Conservation (phyloP, 2,797 vertebrate genomes). For the Meda fulgida region DNA sequence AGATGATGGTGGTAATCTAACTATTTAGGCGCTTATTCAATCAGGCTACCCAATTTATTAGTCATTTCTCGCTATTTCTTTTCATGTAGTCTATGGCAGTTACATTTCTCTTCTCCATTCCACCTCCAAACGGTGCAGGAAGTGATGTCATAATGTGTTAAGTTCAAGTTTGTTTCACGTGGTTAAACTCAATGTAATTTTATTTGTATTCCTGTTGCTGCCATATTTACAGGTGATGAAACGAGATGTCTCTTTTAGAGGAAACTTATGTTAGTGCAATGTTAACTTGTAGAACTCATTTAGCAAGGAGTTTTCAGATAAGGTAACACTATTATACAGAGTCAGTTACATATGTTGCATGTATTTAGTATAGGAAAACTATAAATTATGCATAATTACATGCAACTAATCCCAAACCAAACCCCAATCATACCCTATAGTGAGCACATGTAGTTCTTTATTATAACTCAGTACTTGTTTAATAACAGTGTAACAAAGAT, state of each 20-base stretch:
- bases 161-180: not conserved
- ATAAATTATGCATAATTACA: no score
- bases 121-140: slow-evolving; percentile 28
- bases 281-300: not conserved
- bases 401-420: no score
- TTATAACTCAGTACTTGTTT: no score
- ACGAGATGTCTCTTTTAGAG: not conserved
- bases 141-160: not conserved
- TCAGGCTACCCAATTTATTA: slow-evolving; percentile 56
- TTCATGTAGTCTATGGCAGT: slow-evolving; percentile 44
- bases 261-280: not conserved
- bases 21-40: slow-evolving; percentile 54
- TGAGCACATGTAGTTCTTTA: no score
- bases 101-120: slow-evolving; percentile 2
- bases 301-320: not conserved
- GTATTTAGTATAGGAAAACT: no score
- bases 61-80: slow-evolving; percentile 49
- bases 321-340: no score
- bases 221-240: not conserved
- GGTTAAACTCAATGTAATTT: not conserved
- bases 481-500: no score
- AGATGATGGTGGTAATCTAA: slow-evolving; percentile 76
- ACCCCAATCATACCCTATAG: no score
- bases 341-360: no score
- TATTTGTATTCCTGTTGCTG: not conserved